These are phyloP conservation scores for Mamestra configurata DNA, from an alignment of 1,140 invertebrate species.

Conservation along the genomic window DNA sequence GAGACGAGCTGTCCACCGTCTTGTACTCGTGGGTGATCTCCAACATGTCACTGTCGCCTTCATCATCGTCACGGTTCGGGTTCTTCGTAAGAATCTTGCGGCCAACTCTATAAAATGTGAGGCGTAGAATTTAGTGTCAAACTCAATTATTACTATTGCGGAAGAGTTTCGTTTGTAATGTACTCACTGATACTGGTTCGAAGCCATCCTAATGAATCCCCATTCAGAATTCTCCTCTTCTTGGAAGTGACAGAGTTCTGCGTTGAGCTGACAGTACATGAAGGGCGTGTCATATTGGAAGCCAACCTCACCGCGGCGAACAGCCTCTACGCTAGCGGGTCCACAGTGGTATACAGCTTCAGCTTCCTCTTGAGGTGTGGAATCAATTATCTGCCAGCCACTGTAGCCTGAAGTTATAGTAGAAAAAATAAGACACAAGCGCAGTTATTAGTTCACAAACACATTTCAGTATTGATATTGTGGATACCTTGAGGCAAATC, in stretches of 20 bases:
- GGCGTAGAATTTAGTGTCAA: not conserved
- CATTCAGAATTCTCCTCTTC: slow-evolving; percentile 90
- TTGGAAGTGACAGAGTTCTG: slow-evolving; percentile 92
- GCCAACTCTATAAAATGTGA: slow-evolving; percentile 89
- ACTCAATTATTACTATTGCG: not conserved
- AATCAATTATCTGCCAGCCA: slow-evolving; percentile 94
- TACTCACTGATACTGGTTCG: slow-evolving; percentile 90
- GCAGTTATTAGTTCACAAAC: not conserved
- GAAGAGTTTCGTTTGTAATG: not conserved
- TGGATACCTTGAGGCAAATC: slow-evolving; percentile 90
- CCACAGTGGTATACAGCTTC: slow-evolving; percentile 91
- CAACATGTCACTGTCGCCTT: slow-evolving; percentile 90
- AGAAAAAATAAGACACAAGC: not conserved
- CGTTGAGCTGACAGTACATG: slow-evolving; percentile 94
- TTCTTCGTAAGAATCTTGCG: slow-evolving; percentile 92
- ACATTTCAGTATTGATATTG: not conserved
- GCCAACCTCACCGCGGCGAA: slow-evolving; percentile 92
- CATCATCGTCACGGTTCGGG: slow-evolving; percentile 89
- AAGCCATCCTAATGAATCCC: slow-evolving; percentile 90
- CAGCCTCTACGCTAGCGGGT: slow-evolving; percentile 91
- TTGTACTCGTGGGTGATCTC: slow-evolving; percentile 93
- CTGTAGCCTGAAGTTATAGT: slow-evolving; percentile 88
- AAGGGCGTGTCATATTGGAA: slow-evolving; percentile 93
- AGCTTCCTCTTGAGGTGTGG: slow-evolving; percentile 93
- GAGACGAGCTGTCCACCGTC: slow-evolving; percentile 90